phyloP scores from a whole-genome alignment of 2,113 vertebrate species.

The Amazona vittata region DNA sequence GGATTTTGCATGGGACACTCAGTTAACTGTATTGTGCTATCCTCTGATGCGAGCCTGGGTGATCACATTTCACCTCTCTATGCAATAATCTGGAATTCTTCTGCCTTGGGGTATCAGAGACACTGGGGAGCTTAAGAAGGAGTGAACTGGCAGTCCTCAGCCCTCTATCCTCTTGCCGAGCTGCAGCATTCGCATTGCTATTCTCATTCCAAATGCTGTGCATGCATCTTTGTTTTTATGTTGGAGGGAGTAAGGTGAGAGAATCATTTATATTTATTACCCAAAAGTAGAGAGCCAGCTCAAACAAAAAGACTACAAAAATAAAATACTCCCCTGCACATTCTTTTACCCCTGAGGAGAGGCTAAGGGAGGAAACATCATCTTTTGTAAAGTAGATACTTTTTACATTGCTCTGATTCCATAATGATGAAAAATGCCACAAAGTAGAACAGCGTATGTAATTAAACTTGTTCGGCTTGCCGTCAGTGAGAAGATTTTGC shows the following conservation, averaged over 20 bases:
- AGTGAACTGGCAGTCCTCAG: neutral
- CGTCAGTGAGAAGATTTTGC: neutral
- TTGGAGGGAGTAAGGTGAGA: neutral
- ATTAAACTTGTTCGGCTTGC: neutral
- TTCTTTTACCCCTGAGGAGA: neutral
- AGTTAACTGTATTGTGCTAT: neutral
- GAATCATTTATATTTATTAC: neutral
- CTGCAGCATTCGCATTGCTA: neutral
- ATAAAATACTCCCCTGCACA: neutral
- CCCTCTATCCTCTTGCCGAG: neutral
- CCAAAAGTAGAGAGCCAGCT: neutral
- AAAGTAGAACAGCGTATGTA: neutral
- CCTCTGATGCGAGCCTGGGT: neutral
- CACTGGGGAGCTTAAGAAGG: neutral
- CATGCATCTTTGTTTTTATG: neutral
- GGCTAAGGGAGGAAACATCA: neutral
- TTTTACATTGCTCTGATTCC: neutral
- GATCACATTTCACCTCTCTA: neutral
- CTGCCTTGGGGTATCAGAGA: neutral
- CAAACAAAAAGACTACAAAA: neutral
- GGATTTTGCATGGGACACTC: neutral
- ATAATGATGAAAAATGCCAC: neutral
- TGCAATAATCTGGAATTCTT: neutral
- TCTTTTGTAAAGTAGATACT: rapidly evolving
- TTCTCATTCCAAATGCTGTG: neutral